These are phyloP conservation scores for Monopis laevigella DNA, from an alignment of 2,888 invertebrate genomes.

Conservation along the genomic window DNA sequence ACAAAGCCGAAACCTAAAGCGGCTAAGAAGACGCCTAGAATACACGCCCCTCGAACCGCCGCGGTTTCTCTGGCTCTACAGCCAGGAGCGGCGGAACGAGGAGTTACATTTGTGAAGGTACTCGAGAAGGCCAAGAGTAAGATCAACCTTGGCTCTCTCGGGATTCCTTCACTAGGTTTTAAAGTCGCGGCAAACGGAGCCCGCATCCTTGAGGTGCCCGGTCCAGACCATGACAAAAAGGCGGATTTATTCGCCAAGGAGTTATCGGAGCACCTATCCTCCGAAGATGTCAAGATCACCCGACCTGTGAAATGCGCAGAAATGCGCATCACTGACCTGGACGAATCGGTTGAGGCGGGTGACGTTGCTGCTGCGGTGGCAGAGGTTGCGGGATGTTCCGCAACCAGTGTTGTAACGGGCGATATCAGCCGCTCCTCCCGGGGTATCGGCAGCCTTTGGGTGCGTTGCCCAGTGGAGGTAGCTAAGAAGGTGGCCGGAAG, in stretches of 20 bases:
- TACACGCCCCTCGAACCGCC: constrained; percentile 11
- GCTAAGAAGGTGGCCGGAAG: constrained; percentile 2
- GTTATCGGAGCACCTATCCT: constrained; percentile 11
- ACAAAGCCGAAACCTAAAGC: too few species aligned
- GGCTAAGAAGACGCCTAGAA: too few species aligned
- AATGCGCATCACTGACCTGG: constrained; percentile 4
- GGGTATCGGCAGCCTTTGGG: neutral
- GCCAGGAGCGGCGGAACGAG: constrained; percentile 15
- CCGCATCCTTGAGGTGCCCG: constrained; percentile 15
- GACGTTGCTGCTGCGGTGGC: constrained; percentile 5
- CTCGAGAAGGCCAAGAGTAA: constrained; percentile 13
- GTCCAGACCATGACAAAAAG: constrained; percentile 7
- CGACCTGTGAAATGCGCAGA: constrained; percentile 9
- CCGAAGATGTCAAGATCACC: neutral
- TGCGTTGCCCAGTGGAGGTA: constrained; percentile 10
- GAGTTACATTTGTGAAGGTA: constrained; percentile 12
- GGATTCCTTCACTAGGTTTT: constrained; percentile 4
- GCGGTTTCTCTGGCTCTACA: constrained; percentile 17
- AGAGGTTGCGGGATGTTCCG: neutral
- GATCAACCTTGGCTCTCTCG: constrained; percentile 8
- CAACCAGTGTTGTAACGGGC: neutral
- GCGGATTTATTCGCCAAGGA: constrained; percentile 16
- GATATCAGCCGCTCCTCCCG: neutral
- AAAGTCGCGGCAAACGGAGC: constrained; percentile 15
- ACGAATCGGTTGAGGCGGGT: constrained; percentile 1